These are phyloP conservation scores for Psilopogon haemacephalus DNA, from an alignment of 2,113 vertebrate species.

Conservation along the genomic window DNA sequence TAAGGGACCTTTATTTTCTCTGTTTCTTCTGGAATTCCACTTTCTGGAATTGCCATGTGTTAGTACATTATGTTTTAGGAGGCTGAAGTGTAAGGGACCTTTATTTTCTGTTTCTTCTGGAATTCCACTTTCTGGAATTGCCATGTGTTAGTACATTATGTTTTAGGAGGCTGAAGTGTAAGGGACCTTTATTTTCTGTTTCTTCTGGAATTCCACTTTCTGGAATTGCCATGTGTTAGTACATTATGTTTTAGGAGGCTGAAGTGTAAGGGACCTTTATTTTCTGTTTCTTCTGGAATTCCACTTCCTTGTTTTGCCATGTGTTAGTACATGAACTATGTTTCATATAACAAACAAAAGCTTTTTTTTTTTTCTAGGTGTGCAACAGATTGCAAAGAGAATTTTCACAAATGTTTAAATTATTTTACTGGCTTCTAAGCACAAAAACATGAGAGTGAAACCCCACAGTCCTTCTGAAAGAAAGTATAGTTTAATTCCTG, in stretches of 20 bases:
- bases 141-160: not conserved
- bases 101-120: not conserved
- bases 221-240: not conserved
- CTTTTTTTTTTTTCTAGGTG: accelerated
- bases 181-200: not conserved
- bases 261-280: not conserved
- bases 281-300: not conserved
- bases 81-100: not conserved
- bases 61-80: too few relatives aligned
- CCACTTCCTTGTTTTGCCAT: not conserved
- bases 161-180: too few relatives aligned
- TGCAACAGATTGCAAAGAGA: not conserved
- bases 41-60: not conserved
- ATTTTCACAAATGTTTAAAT: not conserved
- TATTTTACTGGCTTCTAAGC: not conserved
- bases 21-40: not conserved
- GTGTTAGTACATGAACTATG: not conserved
- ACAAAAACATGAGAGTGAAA: not conserved
- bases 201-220: not conserved
- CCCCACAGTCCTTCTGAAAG: not conserved
- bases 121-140: not conserved
- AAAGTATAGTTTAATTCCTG: not conserved
- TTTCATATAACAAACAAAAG: not conserved
- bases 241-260: not conserved
- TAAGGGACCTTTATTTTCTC: not conserved